phyloP scores from a whole-genome alignment of 2,888 invertebrate genomes.

The Hirtodrosophila histrioides region DNA sequence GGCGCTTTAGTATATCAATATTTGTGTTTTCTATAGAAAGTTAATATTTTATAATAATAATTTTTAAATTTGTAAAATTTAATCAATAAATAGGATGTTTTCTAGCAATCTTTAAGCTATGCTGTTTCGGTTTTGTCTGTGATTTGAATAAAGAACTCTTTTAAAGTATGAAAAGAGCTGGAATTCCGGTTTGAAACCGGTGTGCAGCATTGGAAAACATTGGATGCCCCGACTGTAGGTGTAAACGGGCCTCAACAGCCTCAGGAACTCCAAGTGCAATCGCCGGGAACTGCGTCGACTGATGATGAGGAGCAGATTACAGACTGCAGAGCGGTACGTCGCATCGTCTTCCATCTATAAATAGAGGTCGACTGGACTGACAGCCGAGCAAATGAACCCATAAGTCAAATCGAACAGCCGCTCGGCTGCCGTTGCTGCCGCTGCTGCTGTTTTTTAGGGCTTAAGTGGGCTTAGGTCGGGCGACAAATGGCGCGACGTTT shows the following conservation, averaged over 20 bases:
- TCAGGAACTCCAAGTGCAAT: conserved; percentile 39
- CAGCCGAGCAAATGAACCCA: conserved; percentile 80
- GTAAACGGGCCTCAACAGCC: not conserved
- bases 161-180: no score
- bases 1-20: no score
- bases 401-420: conserved; percentile 81
- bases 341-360: conserved; percentile 45
- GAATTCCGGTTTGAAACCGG: no score
- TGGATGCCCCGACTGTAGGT: no score
- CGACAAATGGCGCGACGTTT: conserved; percentile 77
- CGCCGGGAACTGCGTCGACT: not conserved
- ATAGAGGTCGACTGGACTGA: conserved; percentile 56
- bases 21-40: no score
- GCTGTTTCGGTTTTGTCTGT: no score
- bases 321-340: not conserved
- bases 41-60: no score
- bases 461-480: conserved; percentile 80
- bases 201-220: no score
- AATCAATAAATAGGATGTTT: no score
- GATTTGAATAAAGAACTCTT: no score
- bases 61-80: no score
- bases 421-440: conserved; percentile 22
- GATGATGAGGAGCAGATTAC: conserved; percentile 43
- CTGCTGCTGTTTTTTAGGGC: conserved; percentile 77
- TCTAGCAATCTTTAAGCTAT: no score